A percentile compares a stretch with the other conserved stretches of the same genome.
These are phyloP conservation scores for Tragelaphus oryx DNA, from an alignment of 2,797 vertebrate species.

Conservation along the genomic window DNA sequence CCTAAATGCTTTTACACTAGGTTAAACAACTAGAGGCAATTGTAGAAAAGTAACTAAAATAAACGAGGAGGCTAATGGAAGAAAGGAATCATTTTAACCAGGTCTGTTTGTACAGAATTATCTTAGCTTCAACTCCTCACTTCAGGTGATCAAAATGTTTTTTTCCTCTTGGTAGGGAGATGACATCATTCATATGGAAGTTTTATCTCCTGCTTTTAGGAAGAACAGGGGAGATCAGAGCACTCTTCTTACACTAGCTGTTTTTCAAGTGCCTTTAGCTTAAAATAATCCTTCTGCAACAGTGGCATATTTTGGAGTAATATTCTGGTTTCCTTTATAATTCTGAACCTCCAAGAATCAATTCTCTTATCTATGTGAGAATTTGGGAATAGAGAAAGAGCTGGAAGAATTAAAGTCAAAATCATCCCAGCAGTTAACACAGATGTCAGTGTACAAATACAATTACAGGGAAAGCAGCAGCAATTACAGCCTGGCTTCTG, in stretches of 20 bases:
- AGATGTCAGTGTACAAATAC: neutral
- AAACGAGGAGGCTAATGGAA: neutral
- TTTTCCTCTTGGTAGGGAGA: neutral
- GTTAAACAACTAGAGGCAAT: neutral
- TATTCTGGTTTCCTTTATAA: neutral
- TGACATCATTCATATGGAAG: neutral
- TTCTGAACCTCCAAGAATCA: neutral
- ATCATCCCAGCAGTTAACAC: neutral
- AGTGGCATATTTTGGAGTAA: neutral
- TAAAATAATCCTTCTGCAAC: neutral
- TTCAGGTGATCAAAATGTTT: neutral
- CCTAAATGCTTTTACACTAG: neutral
- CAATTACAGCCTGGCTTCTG: no score
- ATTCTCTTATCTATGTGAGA: neutral
- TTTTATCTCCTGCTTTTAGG: neutral
- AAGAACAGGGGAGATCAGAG: neutral
- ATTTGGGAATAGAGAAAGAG: neutral
- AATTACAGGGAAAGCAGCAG: neutral
- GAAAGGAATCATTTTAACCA: neutral
- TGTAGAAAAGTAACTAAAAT: neutral
- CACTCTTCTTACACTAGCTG: neutral
- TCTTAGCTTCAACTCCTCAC: neutral
- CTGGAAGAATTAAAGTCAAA: neutral
- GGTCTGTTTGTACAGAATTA: neutral
- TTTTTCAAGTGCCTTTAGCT: neutral